These are phyloP conservation scores for Calliphora vomitoria DNA, from an alignment of 2,888 invertebrate genomes.

Conservation along the genomic window DNA sequence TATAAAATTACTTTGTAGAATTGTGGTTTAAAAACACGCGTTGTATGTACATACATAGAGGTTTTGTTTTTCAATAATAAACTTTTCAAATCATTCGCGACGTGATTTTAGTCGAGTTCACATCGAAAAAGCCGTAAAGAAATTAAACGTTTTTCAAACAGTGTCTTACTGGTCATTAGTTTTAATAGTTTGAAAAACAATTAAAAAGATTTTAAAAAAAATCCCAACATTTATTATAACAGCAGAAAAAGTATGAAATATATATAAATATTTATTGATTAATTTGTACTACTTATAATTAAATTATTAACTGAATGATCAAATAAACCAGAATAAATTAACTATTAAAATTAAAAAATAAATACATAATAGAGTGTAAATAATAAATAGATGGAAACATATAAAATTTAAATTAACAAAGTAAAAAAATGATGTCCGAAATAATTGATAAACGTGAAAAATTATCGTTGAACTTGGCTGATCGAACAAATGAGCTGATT, in stretches of 20 bases:
- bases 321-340: too few relatives aligned
- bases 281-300: neutral
- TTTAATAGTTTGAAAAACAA: conserved; percentile 32
- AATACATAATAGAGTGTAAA: conserved; percentile 23
- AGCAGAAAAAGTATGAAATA: neutral
- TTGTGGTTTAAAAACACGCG: conserved; percentile 57
- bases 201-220: conserved; percentile 4
- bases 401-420: neutral
- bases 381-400: neutral
- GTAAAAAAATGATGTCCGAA: conserved; percentile 57
- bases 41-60: conserved; percentile 2
- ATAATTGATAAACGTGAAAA: conserved; percentile 50
- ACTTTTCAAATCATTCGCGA: conserved; percentile 67
- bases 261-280: conserved; percentile 13
- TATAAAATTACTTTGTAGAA: conserved; percentile 46
- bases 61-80: conserved; percentile 33
- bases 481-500: conserved; percentile 23
- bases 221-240: neutral
- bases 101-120: conserved; percentile 69
- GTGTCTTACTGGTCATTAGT: conserved; percentile 9
- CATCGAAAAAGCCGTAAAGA: conserved; percentile 50
- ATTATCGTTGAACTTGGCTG: conserved; percentile 26
- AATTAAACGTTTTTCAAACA: conserved; percentile 20
- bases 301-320: neutral
- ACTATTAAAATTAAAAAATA: conserved; percentile 2